Evolutionary conservation across 2,797 vertebrate species (phyloP).

Genomic region (Etheostoma perlongum): DNA sequence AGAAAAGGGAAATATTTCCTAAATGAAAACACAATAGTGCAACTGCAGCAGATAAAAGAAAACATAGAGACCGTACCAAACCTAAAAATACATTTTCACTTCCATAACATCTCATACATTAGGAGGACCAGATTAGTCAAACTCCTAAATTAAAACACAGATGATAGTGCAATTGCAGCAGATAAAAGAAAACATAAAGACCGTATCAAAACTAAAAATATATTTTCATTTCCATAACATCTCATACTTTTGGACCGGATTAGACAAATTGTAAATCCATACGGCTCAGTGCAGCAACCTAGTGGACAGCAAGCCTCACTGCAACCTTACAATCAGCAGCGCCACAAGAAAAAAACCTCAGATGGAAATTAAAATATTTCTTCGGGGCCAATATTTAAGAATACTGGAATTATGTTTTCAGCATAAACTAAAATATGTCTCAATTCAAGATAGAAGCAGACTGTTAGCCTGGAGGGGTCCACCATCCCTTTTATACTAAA

Average conservation of each 20-base stretch:
- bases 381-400: background rate
- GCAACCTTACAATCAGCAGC: slow-evolving; percentile 24
- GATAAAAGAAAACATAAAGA: background rate
- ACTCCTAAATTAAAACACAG: background rate
- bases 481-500: slow-evolving; percentile 10
- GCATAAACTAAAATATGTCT: background rate
- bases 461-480: background rate
- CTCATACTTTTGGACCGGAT: background rate
- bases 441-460: background rate
- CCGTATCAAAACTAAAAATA: background rate
- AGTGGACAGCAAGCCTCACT: slow-evolving; percentile 52
- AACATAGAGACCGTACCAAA: background rate
- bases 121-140: background rate
- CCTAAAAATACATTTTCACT: background rate
- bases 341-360: background rate
- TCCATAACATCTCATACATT: background rate
- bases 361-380: background rate
- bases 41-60: slow-evolving; percentile 12
- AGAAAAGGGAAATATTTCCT: background rate
- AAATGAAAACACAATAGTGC: background rate
- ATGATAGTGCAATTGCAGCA: slow-evolving; percentile 12
- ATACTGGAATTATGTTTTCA: background rate
- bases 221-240: background rate
- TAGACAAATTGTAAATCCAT: background rate
- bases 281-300: slow-evolving; percentile 44